Evolutionary conservation across 2,113 vertebrate species (phyloP).

Genomic region (Centropristis striata): DNA sequence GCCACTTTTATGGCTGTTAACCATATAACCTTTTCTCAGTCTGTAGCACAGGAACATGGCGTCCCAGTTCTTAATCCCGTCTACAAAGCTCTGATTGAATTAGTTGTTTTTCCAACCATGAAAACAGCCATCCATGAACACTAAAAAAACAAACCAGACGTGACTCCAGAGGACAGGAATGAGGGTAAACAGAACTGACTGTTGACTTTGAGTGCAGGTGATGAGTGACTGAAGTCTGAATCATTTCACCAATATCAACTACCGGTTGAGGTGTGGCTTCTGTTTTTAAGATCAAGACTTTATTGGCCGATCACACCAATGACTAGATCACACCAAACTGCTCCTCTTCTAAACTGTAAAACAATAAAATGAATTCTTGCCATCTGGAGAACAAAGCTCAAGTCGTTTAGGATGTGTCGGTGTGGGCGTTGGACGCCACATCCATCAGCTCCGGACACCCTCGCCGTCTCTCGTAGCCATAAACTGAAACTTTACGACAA

Average conservation of each 20-base stretch:
- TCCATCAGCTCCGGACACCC: neutral
- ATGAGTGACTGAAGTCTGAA: neutral
- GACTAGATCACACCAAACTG: neutral
- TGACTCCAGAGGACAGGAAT: neutral
- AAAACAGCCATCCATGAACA: neutral
- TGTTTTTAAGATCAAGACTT: too few relatives aligned
- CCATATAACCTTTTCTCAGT: too few relatives aligned
- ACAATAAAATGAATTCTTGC: neutral
- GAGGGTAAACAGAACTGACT: neutral
- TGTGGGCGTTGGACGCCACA: slow-evolving; percentile 7
- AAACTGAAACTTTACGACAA: neutral
- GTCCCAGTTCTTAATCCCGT: neutral
- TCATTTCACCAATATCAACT: neutral
- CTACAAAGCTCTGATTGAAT: neutral
- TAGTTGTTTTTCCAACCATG: neutral
- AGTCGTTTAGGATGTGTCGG: neutral
- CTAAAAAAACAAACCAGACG: neutral
- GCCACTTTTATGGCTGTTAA: too few relatives aligned
- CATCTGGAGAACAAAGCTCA: neutral
- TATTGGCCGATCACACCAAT: neutral
- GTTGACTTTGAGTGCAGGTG: neutral
- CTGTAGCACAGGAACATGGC: neutral
- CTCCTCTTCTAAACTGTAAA: neutral
- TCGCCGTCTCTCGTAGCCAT: neutral
- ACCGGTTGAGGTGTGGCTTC: too few relatives aligned